Conservation (phyloP, 2,888 invertebrate species). For the Alcis repandata region DNA sequence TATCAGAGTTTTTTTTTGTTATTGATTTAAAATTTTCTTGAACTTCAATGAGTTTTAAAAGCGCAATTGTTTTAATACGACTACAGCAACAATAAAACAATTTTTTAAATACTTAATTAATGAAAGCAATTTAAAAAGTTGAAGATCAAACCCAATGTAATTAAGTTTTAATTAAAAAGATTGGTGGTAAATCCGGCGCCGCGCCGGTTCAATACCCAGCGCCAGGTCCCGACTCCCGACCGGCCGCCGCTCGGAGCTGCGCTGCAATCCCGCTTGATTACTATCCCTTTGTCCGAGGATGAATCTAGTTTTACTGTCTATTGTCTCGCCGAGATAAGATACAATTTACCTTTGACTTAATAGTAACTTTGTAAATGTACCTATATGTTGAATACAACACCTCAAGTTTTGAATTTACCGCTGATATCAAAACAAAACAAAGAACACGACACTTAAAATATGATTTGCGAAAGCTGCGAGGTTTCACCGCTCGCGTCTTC, state of each 20-base stretch:
- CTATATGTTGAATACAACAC: neutral
- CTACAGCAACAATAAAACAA: no score
- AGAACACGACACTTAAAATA: neutral
- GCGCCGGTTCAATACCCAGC: neutral
- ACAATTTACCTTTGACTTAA: constrained; percentile 13
- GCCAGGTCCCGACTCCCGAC: neutral
- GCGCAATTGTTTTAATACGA: no score
- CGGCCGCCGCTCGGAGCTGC: neutral
- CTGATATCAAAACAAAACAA: neutral
- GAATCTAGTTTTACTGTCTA: constrained; percentile 19
- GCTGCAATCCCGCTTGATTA: constrained; percentile 14
- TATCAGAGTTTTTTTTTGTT: no score
- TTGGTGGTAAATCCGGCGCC: no score
- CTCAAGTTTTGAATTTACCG: neutral
- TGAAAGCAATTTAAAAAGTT: no score
- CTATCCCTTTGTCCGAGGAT: constrained; percentile 15
- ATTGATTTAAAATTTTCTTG: no score
- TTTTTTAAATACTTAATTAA: no score
- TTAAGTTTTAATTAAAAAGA: no score
- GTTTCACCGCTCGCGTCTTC: neutral
- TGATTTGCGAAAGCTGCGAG: neutral
- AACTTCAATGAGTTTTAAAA: no score
- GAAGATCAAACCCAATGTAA: no score
- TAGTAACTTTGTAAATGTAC: neutral
- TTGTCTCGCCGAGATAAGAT: constrained; percentile 33